Base-by-base conservation (phyloP, 2,888 invertebrate genomes). In the Helobdella robusta region DNA sequence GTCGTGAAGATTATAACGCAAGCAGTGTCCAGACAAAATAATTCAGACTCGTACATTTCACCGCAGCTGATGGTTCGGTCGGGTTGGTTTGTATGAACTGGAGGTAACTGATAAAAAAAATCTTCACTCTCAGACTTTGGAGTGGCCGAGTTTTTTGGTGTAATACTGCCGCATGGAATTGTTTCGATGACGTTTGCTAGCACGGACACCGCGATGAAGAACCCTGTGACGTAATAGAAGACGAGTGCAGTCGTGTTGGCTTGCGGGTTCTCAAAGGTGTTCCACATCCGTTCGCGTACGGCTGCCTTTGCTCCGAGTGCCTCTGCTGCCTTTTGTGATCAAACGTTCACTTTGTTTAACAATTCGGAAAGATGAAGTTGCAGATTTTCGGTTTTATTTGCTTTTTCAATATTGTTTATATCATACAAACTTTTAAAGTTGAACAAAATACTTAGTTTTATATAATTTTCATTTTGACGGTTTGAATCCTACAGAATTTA, bases 1-100 rank as follows among this genome's bases (percentile, higher is more conserved):
- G 72, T 52, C 94, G 92, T 23, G 97, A 99, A 98, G 73, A 99
- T 98, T 91, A 99, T 97, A 73, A 98, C 98, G 82, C 98, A 99
- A 69, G 98, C 98, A 28, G 98, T 99, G 83, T 99, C 94, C 82
- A 99, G 83, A 81, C 97, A 98, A 84, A 99, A 98, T 84, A 97
- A 95, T 72, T 93, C 73, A 28, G 74, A 70, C 83, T 94, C 91
- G 83, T 93, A 98, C 70, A 92, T 86, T 81, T 97, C 97, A 65
- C 98, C 97, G 80, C 97, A 99, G 20, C 69, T 71, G 30, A 67
- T 67, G 35, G 44, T 44, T 2, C 59, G 50, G 5, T 62, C 61
- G n/a, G 59, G 68, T 67, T n/a, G 23, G 56, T 15, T 64, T 60
- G 18, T 65, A 67, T 1, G 68, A 70, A 11, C 64, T 4, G 67